Base-by-base conservation (phyloP, 37 sponge, comb jelly and placozoan genomes). In the Oopsacas minuta region DNA sequence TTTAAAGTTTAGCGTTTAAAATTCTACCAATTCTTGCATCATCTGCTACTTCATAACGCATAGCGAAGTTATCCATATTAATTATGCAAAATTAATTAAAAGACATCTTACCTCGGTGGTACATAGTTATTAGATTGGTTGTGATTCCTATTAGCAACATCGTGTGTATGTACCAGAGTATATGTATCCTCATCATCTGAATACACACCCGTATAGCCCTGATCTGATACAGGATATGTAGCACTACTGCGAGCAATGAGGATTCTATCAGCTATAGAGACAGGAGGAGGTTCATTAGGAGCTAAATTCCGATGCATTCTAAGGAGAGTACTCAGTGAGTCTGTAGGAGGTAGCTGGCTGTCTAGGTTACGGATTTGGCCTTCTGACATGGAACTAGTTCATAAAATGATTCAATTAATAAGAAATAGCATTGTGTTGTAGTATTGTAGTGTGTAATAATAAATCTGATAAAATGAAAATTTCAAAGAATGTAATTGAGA, bases 321-420 rank as follows among this genome's bases (percentile, higher is more conserved):
- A 3, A 61, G 75, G 75, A 61, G 75, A 61, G 20, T 61, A 12
- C 28, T 61, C 32, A 61, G 30, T 7, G 30, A 61, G 75, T 61
- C 75, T 61, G 75, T 61, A 12, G 28, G 75, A 3, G 75, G 75
- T 34, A 61, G 75, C 75, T 61, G 75, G 75, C 75, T n/a, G 75
- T 61, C 75, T 12, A 61, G 75, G 75, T 12, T n/a, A 34, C 75
- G 28, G 28, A n/a, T 3, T 25, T 3, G 20, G 20, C 28, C 75
- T 61, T 61, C 75, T 61, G 75, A 61, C 75, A 61, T 61, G 75
- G 22, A 12, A 3, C 20, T 61, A n/a, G n/a, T n/a, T n/a, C n/a
- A n/a, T n/a, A n/a, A n/a, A n/a, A n/a, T n/a, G n/a, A n/a, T n/a
- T n/a, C n/a, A n/a, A n/a, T n/a, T n/a, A n/a, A n/a, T n/a, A n/a